Base-by-base conservation (phyloP, 92 coral and sea anemone genomes). In the Meandrina meandrites region DNA sequence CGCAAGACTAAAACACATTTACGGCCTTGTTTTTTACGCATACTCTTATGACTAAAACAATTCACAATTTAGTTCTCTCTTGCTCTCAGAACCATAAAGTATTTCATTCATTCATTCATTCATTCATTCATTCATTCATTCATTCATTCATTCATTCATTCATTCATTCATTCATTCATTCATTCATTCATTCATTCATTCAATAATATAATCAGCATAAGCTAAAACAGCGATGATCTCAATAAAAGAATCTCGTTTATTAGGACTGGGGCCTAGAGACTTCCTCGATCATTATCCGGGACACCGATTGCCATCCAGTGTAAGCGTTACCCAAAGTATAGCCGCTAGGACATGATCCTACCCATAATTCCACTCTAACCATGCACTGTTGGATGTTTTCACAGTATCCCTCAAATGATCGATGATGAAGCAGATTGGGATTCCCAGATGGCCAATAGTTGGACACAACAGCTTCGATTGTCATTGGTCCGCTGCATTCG, bases 341-440 rank as follows among this genome's bases (percentile, higher is more conserved):
- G 34, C 74, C 74, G 11, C 69, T 62, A 8, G 74, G 40, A 69
- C 74, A 69, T 13, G 0, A 9, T 32, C 74, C 74, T 69, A 30
- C 74, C 74, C 74, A 69, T 28, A 69, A 69, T 32, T 69, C 74
- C 74, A 69, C 74, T 16, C 35, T 12, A 28, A 69, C 37, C 74
- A 17, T 68, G 74, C 74, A 36, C 74, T 68, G 74, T 68, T 1
- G 74, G 74, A 68, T 68, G 74, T 68, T 68, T 30, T 68, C 74
- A 68, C 74, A 30, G 74, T 69, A 69, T 69, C 74, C 74, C 22
- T 30, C 74, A 69, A 69, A 69, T 69, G 74, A 69, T 69, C 40
- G 74, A 69, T 69, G 74, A 69, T 69, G 74, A 32, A 30, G 74
- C 74, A 69, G 74, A 4, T 69, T 27, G 21, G 74, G 37, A 31